These are phyloP conservation scores for Limonius californicus DNA, from an alignment of 1,140 invertebrate genomes.

Conservation along the genomic window DNA sequence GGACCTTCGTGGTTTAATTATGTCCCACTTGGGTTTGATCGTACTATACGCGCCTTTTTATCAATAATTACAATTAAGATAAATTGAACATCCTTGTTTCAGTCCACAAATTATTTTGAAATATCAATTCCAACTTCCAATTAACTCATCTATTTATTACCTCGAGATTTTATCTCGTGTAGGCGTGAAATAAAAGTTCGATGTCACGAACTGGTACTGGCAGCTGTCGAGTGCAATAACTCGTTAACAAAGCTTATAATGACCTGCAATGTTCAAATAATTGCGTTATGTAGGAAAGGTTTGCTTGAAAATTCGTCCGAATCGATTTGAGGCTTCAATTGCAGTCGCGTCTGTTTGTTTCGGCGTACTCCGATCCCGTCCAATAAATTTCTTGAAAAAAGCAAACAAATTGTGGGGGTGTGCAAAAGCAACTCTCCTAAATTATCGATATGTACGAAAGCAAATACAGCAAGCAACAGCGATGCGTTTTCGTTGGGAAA, in stretches of 20 bases:
- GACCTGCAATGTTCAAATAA: neutral
- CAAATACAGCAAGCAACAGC: neutral
- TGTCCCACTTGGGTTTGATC: too few species aligned
- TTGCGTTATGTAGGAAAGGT: neutral
- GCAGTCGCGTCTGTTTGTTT: neutral
- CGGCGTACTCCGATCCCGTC: neutral
- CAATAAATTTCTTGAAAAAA: neutral
- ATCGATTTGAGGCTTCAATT: neutral
- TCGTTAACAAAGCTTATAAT: neutral
- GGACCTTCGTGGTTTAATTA: too few species aligned
- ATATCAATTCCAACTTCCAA: too few species aligned
- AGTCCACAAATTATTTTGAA: too few species aligned
- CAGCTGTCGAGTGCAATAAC: neutral
- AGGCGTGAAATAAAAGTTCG: too few species aligned
- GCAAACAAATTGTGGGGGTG: neutral
- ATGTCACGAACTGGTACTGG: neutral
- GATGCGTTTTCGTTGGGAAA: conserved; percentile 6
- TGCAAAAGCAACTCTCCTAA: neutral
- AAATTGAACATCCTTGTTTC: too few species aligned
- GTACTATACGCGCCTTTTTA: too few species aligned
- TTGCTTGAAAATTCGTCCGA: neutral
- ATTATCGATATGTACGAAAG: neutral
- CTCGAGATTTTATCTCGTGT: too few species aligned
- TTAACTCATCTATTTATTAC: too few species aligned
- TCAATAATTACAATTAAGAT: too few species aligned